phyloP scores from a whole-genome alignment of 2,888 invertebrate genomes.

The Chymomyza caudatula region DNA sequence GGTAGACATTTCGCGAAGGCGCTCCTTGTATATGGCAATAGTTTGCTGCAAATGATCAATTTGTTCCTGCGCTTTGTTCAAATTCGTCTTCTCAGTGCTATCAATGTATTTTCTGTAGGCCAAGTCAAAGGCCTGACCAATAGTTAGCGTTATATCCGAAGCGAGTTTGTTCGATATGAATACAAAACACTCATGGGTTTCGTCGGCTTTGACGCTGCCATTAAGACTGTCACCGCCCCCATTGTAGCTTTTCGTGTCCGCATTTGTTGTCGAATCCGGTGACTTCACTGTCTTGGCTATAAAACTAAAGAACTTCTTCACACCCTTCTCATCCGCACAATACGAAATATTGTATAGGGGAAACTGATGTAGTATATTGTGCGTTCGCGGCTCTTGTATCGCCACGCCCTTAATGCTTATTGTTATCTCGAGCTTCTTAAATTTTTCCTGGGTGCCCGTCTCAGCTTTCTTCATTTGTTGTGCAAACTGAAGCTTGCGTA shows the following conservation, averaged over 20 bases:
- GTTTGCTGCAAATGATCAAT: conserved; percentile 93
- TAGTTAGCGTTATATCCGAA: conserved; percentile 97
- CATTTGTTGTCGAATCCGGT: conserved; percentile 29
- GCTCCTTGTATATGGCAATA: conserved; percentile 88
- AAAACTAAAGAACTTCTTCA: conserved; percentile 92
- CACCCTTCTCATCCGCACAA: conserved; percentile 99
- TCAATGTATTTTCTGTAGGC: conserved; percentile 97
- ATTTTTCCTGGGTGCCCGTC: conserved; percentile 88
- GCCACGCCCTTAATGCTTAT: conserved; percentile 98
- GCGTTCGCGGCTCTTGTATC: conserved; percentile 87
- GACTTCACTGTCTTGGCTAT: conserved; percentile 75
- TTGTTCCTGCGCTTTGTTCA: conserved; percentile 91
- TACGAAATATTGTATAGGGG: conserved; percentile 98
- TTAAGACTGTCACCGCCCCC: conserved; percentile 32
- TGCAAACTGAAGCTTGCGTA: conserved; percentile 95
- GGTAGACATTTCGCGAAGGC: conserved; percentile 84
- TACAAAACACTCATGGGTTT: conserved; percentile 96
- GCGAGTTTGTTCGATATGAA: conserved; percentile 98
- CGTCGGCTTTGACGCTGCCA: conserved; percentile 77
- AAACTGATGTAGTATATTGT: conserved; percentile 94
- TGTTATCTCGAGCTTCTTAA: conserved; percentile 95
- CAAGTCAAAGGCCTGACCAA: conserved; percentile 98
- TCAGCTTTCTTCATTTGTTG: conserved; percentile 95
- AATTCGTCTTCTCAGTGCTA: conserved; percentile 93
- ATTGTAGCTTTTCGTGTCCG: conserved; percentile 40